A percentile compares a stretch with the other conserved stretches of the same genome.
Conservation (phyloP, 1,140 invertebrate genomes). For the Conus betulinus region DNA sequence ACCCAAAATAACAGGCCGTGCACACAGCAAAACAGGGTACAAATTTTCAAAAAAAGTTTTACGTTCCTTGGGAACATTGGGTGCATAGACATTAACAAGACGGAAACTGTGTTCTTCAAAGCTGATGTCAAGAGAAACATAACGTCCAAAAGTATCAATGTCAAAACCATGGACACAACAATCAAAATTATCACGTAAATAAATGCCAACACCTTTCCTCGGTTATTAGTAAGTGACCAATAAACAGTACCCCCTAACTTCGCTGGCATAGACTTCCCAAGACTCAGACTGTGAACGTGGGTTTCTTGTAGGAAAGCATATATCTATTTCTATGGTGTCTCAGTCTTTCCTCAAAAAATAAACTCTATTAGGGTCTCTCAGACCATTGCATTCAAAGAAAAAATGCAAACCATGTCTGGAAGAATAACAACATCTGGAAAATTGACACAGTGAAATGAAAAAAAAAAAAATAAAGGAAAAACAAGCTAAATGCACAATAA, state of each 20-base stretch:
- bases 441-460: no score
- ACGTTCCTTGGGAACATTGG: no score
- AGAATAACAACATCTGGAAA: not conserved
- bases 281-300: constrained; percentile 16
- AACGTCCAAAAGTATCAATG: constrained; percentile 19
- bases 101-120: no score
- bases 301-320: constrained; percentile 33
- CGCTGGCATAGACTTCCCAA: no score
- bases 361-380: not conserved
- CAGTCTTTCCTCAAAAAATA: not conserved
- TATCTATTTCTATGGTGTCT: not conserved
- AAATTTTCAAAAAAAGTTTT: no score
- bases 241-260: no score
- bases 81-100: no score
- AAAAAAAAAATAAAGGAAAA: no score
- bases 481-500: no score
- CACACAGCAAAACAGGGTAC: no score
- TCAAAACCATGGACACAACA: not conserved
- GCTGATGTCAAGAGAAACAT: no score
- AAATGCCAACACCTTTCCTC: constrained; percentile 13
- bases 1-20: no score
- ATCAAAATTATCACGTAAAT: not conserved
- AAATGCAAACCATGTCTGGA: not conserved
- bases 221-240: not conserved
- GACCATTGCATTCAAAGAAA: constrained; percentile 28